Conservation (phyloP, 2,888 invertebrate genomes). For the Argyresthia albistria region DNA sequence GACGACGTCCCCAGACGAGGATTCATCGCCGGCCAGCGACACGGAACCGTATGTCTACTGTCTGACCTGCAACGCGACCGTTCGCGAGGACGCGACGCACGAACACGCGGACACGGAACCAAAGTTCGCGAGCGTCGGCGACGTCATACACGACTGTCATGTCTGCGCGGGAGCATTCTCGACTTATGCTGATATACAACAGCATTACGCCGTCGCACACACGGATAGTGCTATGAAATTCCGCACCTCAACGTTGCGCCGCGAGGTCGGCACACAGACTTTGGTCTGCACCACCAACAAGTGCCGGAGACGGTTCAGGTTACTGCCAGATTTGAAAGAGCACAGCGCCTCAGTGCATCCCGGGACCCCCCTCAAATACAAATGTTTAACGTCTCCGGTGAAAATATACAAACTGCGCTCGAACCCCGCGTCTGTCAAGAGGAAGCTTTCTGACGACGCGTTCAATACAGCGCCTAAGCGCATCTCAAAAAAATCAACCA, state of each 20-base stretch:
- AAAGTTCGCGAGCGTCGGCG: constrained; percentile 36
- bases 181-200: constrained; percentile 27
- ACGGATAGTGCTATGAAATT: constrained; percentile 9
- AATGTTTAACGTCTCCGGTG: neutral
- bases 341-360: constrained; percentile 23
- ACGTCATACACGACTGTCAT: constrained; percentile 54
- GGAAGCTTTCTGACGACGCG: neutral
- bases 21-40: constrained; percentile 8
- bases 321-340: constrained; percentile 23
- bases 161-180: constrained; percentile 41
- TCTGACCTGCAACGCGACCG: constrained; percentile 33
- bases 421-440: neutral
- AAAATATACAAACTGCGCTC: neutral
- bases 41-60: constrained; percentile 23
- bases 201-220: constrained; percentile 41
- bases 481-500: constrained; percentile 41
- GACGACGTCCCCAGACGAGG: too few species aligned
- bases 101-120: constrained; percentile 24
- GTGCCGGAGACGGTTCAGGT: constrained; percentile 28
- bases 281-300: constrained; percentile 4
- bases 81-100: constrained; percentile 24
- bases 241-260: neutral
- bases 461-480: constrained; percentile 14
- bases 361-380: neutral
- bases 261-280: neutral